Evolutionary conservation across 2,797 vertebrate species (phyloP), one percentile per base, ranked within the genome.

Genomic region (Propithecus perrieri): DNA sequence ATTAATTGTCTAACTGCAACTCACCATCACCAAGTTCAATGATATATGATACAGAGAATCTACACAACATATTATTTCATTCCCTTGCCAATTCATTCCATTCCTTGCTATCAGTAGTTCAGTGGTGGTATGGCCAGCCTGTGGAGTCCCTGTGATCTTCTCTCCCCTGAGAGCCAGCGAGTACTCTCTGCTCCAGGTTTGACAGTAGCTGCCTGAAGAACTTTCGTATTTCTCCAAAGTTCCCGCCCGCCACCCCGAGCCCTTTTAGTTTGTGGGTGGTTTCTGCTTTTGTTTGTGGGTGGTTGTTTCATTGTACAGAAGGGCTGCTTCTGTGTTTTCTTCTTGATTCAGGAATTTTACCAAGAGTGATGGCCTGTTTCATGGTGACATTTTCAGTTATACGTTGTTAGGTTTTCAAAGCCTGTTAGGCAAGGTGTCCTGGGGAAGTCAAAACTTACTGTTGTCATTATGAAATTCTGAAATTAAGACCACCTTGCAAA

Each of bases 371-470:
- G 89, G 22, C 3, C 75, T 88, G 24, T 4, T 33, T 92, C 87
- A 94, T 69, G 80, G 48, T 59, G 72, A 71, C 9, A 35, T 35
- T 98, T 97, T 96, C 10, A 41, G 88, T 83, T 92, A 53, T 20
- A 81, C 92, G 96, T 97, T 88, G 41, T 74, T 46, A 41, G 30
- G 5, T 80, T 89, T 57, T 91, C 95, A 95, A 94, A 97, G 92
- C 61, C 75, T 65, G 28, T 96, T 95, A 95, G 91, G 67, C 91
- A 98, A 98, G 95, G 97, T 98, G 89, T 98, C 67, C 92, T 75
- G 96, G 79, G 63, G 67, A 79, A 86, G 26, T 61, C 84, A 43
- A 92, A 96, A 91, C 89, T 38, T 10, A 71, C 96, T 97, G 96
- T 76, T 96, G 79, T 87, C 81, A 92, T 85, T 33, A 17, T 72